Evolutionary conservation across 1,140 invertebrate genomes (phyloP).

Genomic region (Calosoma granatense): DNA sequence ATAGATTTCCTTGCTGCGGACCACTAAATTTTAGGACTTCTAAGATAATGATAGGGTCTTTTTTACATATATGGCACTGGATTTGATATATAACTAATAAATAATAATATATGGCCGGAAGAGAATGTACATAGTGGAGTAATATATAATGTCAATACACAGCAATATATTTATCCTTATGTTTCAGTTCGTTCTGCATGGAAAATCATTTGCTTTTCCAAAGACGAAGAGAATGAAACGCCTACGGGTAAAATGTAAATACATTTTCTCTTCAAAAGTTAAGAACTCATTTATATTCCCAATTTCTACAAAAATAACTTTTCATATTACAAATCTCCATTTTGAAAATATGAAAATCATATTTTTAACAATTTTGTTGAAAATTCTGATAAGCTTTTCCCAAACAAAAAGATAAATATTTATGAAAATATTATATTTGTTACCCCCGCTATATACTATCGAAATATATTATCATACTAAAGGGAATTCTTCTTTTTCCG

Average conservation of each 20-base stretch:
- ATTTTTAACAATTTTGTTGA: neutral
- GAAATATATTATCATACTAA: neutral
- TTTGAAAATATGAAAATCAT: too few relatives aligned
- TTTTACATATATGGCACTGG: too few relatives aligned
- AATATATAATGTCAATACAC: too few relatives aligned
- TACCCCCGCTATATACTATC: neutral
- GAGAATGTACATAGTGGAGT: too few relatives aligned
- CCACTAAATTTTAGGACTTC: too few relatives aligned
- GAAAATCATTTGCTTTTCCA: too few relatives aligned
- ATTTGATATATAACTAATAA: too few relatives aligned
- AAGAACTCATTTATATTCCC: neutral
- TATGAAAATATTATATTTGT: neutral
- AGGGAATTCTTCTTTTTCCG: neutral
- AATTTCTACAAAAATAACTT: neutral
- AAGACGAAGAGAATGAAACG: neutral
- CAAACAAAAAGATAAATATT: neutral
- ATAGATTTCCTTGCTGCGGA: too few relatives aligned
- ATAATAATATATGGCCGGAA: too few relatives aligned
- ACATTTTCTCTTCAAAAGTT: neutral
- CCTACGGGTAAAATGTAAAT: neutral
- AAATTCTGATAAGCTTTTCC: neutral
- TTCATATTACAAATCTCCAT: neutral
- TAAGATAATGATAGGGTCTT: too few relatives aligned
- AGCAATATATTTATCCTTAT: too few relatives aligned
- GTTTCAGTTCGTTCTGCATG: too few relatives aligned